Conservation (phyloP, 1,140 invertebrate genomes). For the Physella acuta region DNA sequence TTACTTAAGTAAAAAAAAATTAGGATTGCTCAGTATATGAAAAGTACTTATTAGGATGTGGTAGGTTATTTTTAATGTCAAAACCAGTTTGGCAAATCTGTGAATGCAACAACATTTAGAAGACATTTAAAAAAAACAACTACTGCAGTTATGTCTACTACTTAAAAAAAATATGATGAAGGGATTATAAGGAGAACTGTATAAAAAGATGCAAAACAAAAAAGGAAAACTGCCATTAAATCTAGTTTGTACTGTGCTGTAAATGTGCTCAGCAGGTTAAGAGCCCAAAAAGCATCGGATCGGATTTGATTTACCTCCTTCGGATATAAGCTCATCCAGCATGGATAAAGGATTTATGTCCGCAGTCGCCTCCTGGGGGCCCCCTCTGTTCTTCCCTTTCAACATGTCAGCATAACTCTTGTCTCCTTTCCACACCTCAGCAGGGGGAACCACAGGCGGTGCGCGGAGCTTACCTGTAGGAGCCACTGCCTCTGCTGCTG, state of each 20-base stretch:
- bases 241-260: constrained; percentile 2
- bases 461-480: constrained; percentile 46
- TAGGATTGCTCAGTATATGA: too few species aligned
- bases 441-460: constrained; percentile 28
- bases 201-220: too few species aligned
- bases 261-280: constrained; percentile 2
- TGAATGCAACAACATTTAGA: too few species aligned
- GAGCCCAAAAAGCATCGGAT: neutral
- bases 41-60: too few species aligned
- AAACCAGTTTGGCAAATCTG: too few species aligned
- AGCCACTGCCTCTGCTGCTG: constrained; percentile 22
- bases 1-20: too few species aligned
- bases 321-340: constrained; percentile 38
- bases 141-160: too few species aligned
- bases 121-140: too few species aligned
- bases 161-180: too few species aligned
- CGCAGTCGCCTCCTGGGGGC: constrained; percentile 33
- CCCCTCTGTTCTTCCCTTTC: constrained; percentile 37
- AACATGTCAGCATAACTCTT: constrained; percentile 51
- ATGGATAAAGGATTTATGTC: constrained; percentile 32
- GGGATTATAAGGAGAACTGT: too few species aligned
- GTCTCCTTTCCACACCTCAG: neutral
- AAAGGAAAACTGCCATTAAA: neutral
- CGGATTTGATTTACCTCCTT: constrained; percentile 17
- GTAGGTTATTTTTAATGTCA: too few species aligned